Percentiles rank a stretch among this genome's conserved stretches.
Conservation (phyloP, 2,797 vertebrate genomes). For the Rhincodon typus region DNA sequence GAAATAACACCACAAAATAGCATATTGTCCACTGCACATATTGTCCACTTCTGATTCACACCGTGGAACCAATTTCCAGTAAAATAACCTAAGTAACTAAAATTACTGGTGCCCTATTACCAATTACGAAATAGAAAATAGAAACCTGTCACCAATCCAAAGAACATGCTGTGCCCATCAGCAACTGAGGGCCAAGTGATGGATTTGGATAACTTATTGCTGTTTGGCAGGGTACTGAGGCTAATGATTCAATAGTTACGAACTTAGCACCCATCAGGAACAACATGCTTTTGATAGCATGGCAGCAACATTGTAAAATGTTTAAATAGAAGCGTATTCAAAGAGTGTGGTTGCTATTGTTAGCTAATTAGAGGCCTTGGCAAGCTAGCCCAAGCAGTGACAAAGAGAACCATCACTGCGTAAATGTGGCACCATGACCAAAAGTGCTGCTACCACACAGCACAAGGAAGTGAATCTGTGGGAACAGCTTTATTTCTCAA, state of each 20-base stretch:
- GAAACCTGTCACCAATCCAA: neutral
- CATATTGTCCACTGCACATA: neutral
- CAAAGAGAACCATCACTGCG: neutral
- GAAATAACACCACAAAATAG: neutral
- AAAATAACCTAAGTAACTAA: neutral
- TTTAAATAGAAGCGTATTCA: neutral
- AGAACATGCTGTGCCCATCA: neutral
- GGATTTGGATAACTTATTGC: neutral
- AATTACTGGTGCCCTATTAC: neutral
- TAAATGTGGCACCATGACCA: neutral
- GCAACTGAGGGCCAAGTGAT: neutral
- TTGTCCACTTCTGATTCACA: neutral
- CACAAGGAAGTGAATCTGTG: neutral
- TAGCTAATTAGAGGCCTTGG: neutral
- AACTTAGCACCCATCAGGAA: neutral
- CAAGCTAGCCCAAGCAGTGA: neutral
- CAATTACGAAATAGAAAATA: neutral
- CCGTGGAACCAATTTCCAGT: neutral
- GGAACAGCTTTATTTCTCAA: neutral
- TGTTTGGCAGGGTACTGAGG: neutral
- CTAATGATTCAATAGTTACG: neutral
- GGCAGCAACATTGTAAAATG: neutral
- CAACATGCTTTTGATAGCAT: neutral
- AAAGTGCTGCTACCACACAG: neutral
- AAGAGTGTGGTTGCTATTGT: neutral